Percentiles rank a stretch among this genome's conserved stretches.
These are phyloP conservation scores for Melipona beecheii DNA, from an alignment of 2,888 invertebrate species.

Conservation along the genomic window DNA sequence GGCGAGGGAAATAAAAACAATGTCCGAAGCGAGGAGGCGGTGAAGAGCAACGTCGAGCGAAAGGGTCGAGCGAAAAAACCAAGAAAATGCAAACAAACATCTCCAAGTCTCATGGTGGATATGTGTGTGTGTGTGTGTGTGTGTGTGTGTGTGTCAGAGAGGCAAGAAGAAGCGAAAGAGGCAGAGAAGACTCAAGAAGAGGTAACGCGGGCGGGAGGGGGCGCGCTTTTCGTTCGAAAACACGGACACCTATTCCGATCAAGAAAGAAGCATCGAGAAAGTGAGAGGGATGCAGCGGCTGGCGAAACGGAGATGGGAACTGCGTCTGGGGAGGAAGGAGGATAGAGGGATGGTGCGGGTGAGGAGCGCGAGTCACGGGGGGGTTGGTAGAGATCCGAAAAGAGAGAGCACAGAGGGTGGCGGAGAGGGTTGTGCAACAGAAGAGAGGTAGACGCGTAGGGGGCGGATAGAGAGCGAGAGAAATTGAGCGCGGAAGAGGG, in stretches of 20 bases:
- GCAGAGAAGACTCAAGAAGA: background rate
- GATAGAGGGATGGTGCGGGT: constrained; percentile 10
- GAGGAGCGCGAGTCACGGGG: constrained; percentile 32
- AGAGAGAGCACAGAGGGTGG: constrained; percentile 14
- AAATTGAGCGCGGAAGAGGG: constrained; percentile 13
- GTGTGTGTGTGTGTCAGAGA: background rate
- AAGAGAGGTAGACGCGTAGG: constrained; percentile 20
- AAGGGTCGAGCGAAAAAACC: background rate
- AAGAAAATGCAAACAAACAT: constrained; percentile 16
- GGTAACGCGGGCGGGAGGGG: constrained; percentile 2
- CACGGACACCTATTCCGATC: constrained; percentile 55
- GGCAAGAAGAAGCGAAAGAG: background rate
- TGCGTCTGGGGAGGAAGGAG: constrained; percentile 16
- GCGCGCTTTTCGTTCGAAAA: constrained; percentile 40
- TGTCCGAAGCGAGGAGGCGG: background rate
- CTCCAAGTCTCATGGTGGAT: background rate
- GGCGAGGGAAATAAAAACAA: background rate
- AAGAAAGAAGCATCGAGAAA: constrained; percentile 45
- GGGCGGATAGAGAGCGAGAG: constrained; percentile 16
- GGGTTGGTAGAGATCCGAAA: constrained; percentile 37
- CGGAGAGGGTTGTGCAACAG: background rate
- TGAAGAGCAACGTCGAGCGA: background rate
- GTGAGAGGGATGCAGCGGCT: constrained; percentile 33
- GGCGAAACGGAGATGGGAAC: constrained; percentile 22
- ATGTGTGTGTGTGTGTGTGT: background rate